Evolutionary conservation across 2,888 invertebrate species (phyloP), one percentile per base, ranked within the genome.

Genomic region (Aricia artaxerxes): DNA sequence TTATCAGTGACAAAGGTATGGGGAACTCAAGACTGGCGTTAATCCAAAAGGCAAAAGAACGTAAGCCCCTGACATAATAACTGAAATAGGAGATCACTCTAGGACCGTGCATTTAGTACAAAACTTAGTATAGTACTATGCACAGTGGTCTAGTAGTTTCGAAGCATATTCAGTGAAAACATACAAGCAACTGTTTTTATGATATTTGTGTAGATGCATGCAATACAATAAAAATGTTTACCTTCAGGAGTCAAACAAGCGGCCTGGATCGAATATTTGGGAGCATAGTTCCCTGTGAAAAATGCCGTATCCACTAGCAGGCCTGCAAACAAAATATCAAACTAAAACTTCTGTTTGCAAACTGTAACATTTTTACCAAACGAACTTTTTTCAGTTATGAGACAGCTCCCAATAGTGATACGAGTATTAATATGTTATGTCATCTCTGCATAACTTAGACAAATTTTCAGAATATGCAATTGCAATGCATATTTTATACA

Each of bases 281-380:
- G 96, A 0, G 95, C 95, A 84, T 94, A 95, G 85, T 96, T 96
- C 79, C 96, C 96, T 0, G 96, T 96, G 84, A 96, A 96, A 85
- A 92, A 95, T 1, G 95, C 95, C 0, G 96, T 96, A 83, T 96
- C 96, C 0, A 96, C 90, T 61, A 95, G 87, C 13, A 96, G 84
- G 73, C 95, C 94, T 95, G 83, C 9, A 88, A 89, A 31, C 11
- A 75, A 38, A 78, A 60, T n/a, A 79, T 35, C 9, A 69, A 69
- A 69, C 69, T 69, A 69, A 4, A 69, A 35, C 31, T 35, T 13
- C 16, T 13, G 69, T 69, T 31, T 31, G 35, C 5, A 69, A 69
- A 38, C 69, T 35, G 35, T 13, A 69, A 35, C 0, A 69, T 35
- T 35, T 31, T 35, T 69, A 11, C 4, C 35, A 11, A 35, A 13